phyloP scores from a whole-genome alignment of 2,888 invertebrate species.

The Drosophila borborema region DNA sequence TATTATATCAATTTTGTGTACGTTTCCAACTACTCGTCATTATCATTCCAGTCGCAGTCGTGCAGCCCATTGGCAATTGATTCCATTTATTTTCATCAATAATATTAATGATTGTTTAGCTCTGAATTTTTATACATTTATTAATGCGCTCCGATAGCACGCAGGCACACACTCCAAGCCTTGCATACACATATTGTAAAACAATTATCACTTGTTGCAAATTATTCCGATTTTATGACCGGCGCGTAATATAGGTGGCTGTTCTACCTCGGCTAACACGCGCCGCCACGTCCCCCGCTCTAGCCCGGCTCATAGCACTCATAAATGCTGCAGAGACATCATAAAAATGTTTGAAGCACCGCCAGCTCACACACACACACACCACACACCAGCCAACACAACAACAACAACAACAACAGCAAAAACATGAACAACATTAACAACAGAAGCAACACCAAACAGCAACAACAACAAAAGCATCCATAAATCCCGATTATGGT shows the following conservation, averaged over 20 bases:
- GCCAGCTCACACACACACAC: constrained; percentile 39
- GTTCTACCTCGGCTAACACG: constrained; percentile 45
- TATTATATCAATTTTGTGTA: background rate
- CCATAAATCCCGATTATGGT: constrained; percentile 81
- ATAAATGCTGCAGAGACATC: constrained; percentile 80
- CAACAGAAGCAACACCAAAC: constrained; percentile 51
- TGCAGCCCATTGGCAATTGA: background rate
- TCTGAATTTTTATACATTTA: constrained; percentile 20
- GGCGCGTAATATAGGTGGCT: constrained; percentile 76
- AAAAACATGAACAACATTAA: constrained; percentile 48
- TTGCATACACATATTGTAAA: constrained; percentile 70
- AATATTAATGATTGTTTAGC: background rate
- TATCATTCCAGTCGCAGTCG: constrained; percentile 2
- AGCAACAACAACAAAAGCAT: constrained; percentile 58
- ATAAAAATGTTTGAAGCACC: constrained; percentile 80
- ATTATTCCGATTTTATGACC: constrained; percentile 76
- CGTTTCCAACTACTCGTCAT: background rate
- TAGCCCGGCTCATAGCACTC: constrained; percentile 47
- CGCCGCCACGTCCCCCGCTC: constrained; percentile 16
- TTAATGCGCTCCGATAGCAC: constrained; percentile 44
- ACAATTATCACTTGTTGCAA: constrained; percentile 82
- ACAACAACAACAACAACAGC: constrained; percentile 57
- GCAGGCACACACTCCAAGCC: background rate
- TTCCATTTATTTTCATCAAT: constrained; percentile 6
- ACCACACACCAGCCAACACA: constrained; percentile 28